phyloP scores from a whole-genome alignment of 2,113 vertebrate species.

The Columbina picui region DNA sequence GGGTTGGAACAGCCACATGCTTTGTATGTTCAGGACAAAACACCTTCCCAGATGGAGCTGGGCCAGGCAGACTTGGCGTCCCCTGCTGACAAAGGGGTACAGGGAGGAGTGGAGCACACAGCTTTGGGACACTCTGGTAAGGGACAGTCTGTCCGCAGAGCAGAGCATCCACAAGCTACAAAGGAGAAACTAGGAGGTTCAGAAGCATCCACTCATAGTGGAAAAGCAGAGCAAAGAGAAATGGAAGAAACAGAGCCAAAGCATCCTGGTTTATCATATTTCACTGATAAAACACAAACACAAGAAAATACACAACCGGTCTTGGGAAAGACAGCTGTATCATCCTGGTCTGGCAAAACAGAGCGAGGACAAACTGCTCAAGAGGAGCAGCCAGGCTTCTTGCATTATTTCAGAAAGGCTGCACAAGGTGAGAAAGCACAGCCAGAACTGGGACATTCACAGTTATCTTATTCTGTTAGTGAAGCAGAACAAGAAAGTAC shows the following conservation, averaged over 20 bases:
- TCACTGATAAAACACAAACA: neutral
- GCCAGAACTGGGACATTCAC: neutral
- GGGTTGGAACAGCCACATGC: neutral
- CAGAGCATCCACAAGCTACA: neutral
- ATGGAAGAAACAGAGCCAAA: neutral
- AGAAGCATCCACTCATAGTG: neutral
- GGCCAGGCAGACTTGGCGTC: neutral
- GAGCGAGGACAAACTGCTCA: neutral
- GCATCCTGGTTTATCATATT: neutral
- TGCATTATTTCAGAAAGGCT: neutral
- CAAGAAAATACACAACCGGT: neutral
- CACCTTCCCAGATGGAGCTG: neutral
- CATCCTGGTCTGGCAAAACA: neutral
- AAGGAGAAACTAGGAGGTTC: neutral
- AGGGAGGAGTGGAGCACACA: neutral
- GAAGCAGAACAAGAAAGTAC: neutral
- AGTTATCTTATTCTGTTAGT: neutral
- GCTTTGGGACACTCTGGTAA: neutral
- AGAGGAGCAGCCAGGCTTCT: neutral
- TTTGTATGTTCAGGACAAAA: neutral
- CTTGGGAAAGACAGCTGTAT: neutral
- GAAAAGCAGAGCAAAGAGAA: neutral
- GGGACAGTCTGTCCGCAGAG: neutral
- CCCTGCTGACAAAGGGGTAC: fast-evolving
- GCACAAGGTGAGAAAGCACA: neutral